Base-by-base conservation (phyloP, 2,113 vertebrate genomes). In the Octodon degus region DNA sequence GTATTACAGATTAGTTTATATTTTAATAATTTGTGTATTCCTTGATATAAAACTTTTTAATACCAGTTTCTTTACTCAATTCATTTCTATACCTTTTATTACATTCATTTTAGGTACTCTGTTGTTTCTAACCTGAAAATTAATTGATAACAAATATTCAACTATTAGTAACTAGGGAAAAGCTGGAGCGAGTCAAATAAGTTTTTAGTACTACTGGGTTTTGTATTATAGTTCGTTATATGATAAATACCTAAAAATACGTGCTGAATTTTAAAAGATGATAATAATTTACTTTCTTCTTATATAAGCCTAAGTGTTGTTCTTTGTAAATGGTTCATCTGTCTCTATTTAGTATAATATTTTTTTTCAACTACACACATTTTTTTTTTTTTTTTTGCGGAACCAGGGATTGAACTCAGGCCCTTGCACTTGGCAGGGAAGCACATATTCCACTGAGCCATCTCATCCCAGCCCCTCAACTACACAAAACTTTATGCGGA, bases 31-130 rank as follows among this genome's bases (percentile, higher is more conserved):
- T 96, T 96, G 76, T 77, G 5, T 86, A 37, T 76, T 96, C 14
- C 37, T 86, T 89, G 43, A 83, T 87, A 43, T 92, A 55, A 96
- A 95, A 65, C 72, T 77, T 40, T 90, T 68, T 86, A 14, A 65
- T 60, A 60, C 86, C 79, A 76, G 62, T 92, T 20, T 19, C 74
- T 40, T 95, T 79, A 43, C 22, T 94, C 17, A 40, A 6, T 68
- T 94, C 4, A 43, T 55, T 96, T 83, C 95, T 83, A 20, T 7
- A 30, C 68, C n/a, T 94, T 96, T 95, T 37, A n/a, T 94, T 96
- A 60, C 24, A 27, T 89, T 25, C 6, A 90, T 72, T 90, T 96
- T 84, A 72, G 16, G 30, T 91, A 40, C 50, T 85, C 7, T 14
- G 8, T 87, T 85, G 82, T 89, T 92, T 89, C 84, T 85, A 84